Conservation (phyloP, 1,140 invertebrate species). For the Tetramorium alpestre region DNA sequence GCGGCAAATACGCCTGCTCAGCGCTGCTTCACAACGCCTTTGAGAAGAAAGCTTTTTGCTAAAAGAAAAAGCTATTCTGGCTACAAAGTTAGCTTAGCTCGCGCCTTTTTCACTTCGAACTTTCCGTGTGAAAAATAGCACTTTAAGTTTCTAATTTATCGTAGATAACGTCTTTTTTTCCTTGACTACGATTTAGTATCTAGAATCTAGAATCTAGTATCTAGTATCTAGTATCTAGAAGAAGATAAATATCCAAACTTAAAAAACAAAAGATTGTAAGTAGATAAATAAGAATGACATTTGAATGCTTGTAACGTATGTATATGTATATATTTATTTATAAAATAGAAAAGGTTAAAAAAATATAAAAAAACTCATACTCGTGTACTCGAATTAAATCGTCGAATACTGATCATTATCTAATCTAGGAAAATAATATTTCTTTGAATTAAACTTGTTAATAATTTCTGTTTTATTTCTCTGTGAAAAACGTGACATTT, state of each 20-base stretch:
- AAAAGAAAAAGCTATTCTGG: constrained; percentile 27
- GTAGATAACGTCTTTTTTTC: not conserved
- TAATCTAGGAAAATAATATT: not conserved
- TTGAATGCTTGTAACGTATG: not conserved
- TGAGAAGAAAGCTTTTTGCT: constrained; percentile 11
- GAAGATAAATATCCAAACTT: not conserved
- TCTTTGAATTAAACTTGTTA: not conserved
- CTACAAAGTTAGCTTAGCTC: constrained; percentile 11
- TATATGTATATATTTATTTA: not conserved
- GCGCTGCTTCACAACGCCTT: constrained; percentile 10
- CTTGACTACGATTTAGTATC: not conserved
- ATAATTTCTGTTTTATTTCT: not conserved
- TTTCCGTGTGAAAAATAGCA: constrained; percentile 6
- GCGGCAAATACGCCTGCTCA: constrained; percentile 4
- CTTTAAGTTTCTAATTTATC: constrained; percentile 18
- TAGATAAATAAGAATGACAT: not conserved
- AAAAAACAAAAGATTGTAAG: not conserved
- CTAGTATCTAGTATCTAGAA: not conserved
- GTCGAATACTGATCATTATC: not conserved
- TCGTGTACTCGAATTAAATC: not conserved
- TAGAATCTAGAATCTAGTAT: too few relatives aligned
- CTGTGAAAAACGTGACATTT: not conserved
- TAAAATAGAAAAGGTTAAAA: not conserved
- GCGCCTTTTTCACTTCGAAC: not conserved
- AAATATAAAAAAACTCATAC: not conserved